phyloP scores from a whole-genome alignment of 2,113 vertebrate species.

The Calyptommatus sinebrachiatus region DNA sequence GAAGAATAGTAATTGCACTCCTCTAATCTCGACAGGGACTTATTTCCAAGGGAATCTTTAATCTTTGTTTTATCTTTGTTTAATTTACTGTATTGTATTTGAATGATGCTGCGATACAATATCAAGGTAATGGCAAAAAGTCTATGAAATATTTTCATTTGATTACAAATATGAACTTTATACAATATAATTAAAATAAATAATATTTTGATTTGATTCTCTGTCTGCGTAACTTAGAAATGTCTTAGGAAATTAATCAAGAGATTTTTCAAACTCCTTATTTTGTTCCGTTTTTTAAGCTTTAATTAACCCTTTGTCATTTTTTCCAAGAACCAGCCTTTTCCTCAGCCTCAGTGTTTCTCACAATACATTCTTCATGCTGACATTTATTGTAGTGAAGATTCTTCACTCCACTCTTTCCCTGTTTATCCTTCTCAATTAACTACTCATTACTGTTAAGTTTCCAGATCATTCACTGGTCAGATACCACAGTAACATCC shows the following conservation, averaged over 20 bases:
- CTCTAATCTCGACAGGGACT: constrained; percentile 24
- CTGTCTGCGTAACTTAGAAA: neutral
- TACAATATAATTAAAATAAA: neutral
- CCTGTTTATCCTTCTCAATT: neutral
- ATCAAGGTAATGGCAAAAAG: constrained; percentile 37
- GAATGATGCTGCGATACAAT: neutral
- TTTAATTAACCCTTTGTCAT: neutral
- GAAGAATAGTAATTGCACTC: constrained; percentile 28
- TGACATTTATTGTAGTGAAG: neutral
- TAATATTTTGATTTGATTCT: constrained; percentile 1
- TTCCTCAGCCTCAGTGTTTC: neutral
- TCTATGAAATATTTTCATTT: constrained; percentile 30
- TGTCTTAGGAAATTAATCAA: neutral
- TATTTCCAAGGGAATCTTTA: constrained; percentile 33
- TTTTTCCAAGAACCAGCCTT: neutral
- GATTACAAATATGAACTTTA: constrained; percentile 46
- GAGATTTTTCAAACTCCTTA: neutral
- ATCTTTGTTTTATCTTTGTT: neutral
- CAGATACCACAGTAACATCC: neutral
- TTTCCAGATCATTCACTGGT: no score
- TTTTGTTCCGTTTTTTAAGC: neutral
- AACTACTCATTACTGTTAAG: neutral
- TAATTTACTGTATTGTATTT: constrained; percentile 28
- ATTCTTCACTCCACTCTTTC: neutral
- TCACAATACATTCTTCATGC: neutral